Percentiles rank a stretch among this genome's conserved stretches.
These are phyloP conservation scores for Formica exsecta DNA, from an alignment of 1,140 invertebrate species.

Conservation along the genomic window DNA sequence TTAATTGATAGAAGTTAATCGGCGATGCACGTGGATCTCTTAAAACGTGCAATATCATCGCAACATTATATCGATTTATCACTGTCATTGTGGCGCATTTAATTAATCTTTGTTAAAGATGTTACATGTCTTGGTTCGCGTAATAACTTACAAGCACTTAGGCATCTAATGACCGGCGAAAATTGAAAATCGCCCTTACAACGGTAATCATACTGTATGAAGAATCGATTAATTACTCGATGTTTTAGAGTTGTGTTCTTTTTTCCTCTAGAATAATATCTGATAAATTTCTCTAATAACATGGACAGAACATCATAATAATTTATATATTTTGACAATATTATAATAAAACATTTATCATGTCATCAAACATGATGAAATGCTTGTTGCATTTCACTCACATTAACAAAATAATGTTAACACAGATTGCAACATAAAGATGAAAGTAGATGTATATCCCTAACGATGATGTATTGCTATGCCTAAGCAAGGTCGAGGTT, in stretches of 20 bases:
- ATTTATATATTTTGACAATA: background rate
- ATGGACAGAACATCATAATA: background rate
- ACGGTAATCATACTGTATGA: background rate
- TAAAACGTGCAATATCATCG: constrained; percentile 58
- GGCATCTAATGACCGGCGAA: constrained; percentile 44
- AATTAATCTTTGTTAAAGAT: constrained; percentile 63
- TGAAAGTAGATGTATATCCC: background rate
- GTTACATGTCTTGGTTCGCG: constrained; percentile 29
- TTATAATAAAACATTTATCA: constrained; percentile 20
- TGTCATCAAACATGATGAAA: background rate
- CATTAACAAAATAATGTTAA: constrained; percentile 20
- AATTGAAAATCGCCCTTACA: constrained; percentile 49
- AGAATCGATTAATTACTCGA: constrained; percentile 45
- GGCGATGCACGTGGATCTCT: constrained; percentile 28
- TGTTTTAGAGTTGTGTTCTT: constrained; percentile 13
- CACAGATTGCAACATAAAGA: constrained; percentile 9
- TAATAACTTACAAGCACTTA: constrained; percentile 49
- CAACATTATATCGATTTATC: constrained; percentile 59
- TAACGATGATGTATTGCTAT: constrained; percentile 41
- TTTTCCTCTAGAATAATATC: background rate
- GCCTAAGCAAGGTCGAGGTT: constrained; percentile 51
- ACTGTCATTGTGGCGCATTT: constrained; percentile 54
- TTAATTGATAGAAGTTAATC: constrained; percentile 55
- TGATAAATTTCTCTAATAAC: constrained; percentile 13
- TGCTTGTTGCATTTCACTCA: background rate